These are phyloP conservation scores for Mormyrus iriodes DNA, from an alignment of 2,113 vertebrate species.

Conservation along the genomic window DNA sequence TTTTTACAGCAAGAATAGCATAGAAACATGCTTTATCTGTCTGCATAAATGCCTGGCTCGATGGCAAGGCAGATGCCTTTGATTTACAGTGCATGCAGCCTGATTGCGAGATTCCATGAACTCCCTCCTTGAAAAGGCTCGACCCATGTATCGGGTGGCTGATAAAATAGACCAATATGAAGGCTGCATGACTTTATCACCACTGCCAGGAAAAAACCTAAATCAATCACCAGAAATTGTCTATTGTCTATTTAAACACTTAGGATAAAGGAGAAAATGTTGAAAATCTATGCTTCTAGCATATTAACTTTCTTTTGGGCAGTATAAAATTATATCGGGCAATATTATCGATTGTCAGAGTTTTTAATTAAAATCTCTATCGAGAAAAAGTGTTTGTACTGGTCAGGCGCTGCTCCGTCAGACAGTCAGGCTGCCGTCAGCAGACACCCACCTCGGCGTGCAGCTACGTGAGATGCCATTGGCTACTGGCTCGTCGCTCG, in stretches of 20 bases:
- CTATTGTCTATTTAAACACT: neutral
- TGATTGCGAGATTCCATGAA: conserved; percentile 44
- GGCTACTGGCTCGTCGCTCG: neutral
- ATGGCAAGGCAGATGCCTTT: conserved; percentile 39
- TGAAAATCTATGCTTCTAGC: neutral
- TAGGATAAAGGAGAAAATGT: neutral
- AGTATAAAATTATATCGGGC: neutral
- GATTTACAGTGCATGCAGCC: conserved; percentile 25
- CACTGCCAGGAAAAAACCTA: conserved; percentile 18
- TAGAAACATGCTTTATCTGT: conserved; percentile 16
- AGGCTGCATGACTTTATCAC: conserved; percentile 10
- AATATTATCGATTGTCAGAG: neutral
- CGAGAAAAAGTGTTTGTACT: neutral
- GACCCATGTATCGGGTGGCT: conserved; percentile 33
- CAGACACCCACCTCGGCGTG: neutral
- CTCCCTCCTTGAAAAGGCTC: conserved; percentile 18
- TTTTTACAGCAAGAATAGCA: neutral
- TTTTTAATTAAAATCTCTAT: neutral
- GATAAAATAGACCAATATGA: conserved; percentile 5
- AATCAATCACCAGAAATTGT: neutral
- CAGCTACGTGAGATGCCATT: neutral
- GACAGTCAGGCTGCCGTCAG: neutral
- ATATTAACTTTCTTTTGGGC: neutral
- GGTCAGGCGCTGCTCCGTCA: neutral
- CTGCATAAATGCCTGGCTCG: conserved; percentile 27